These are phyloP conservation scores for Malacosoma neustria DNA, from an alignment of 2,888 invertebrate genomes.

Conservation along the genomic window DNA sequence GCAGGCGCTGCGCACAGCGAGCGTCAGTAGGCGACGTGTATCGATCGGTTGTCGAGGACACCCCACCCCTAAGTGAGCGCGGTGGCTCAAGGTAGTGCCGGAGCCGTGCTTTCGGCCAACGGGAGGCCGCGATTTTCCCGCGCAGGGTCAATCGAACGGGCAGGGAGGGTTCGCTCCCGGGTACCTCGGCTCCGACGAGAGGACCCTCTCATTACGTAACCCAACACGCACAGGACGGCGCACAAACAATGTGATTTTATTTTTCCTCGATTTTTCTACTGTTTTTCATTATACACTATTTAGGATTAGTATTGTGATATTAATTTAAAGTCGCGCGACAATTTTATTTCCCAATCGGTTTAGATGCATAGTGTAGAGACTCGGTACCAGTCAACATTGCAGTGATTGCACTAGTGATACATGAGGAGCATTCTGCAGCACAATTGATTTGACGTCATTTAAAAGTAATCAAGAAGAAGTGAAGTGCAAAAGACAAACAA, in stretches of 20 bases:
- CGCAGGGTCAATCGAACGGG: conserved; percentile 16
- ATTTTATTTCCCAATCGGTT: conserved; percentile 36
- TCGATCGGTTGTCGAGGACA: background rate
- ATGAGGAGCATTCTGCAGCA: conserved; percentile 11
- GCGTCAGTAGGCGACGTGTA: conserved; percentile 20
- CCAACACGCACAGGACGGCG: conserved; percentile 72
- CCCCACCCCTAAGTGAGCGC: conserved; percentile 14
- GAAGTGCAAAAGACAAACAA: background rate
- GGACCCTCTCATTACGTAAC: conserved; percentile 70
- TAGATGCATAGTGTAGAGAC: conserved; percentile 46
- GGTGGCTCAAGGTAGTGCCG: conserved; percentile 4
- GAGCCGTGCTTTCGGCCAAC: background rate
- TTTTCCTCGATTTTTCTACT: conserved; percentile 61
- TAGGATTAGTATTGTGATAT: conserved; percentile 66
- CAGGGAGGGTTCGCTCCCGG: conserved; percentile 27
- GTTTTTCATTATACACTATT: conserved; percentile 66
- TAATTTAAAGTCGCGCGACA: conserved; percentile 56
- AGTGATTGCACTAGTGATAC: conserved; percentile 30
- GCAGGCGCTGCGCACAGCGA: conserved; percentile 20
- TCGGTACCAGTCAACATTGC: conserved; percentile 28
- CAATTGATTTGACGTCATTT: conserved; percentile 8
- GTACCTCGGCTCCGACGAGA: conserved; percentile 39
- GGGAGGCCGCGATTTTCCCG: conserved; percentile 15
- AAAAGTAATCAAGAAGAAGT: background rate
- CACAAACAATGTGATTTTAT: conserved; percentile 74